Percentiles rank a stretch among this genome's conserved stretches.
Evolutionary conservation across 2,113 vertebrate genomes (phyloP).

Genomic region (Melanostigma gelatinosum): DNA sequence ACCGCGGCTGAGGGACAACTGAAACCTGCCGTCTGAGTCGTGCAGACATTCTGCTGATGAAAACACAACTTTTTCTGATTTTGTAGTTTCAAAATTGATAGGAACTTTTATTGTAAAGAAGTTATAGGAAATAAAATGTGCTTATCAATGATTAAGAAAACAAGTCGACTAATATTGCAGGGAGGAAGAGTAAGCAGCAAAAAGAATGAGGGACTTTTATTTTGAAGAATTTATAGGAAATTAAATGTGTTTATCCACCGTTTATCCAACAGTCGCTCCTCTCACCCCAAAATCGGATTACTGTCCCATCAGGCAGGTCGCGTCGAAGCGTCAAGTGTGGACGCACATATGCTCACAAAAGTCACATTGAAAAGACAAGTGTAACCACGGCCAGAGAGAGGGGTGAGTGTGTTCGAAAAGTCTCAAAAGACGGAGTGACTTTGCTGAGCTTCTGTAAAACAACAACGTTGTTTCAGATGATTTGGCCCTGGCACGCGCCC

Average conservation of each 20-base stretch:
- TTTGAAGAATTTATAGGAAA: not conserved
- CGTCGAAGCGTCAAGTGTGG: no score
- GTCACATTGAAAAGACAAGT: no score
- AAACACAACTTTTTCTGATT: no score
- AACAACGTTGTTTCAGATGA: conserved; percentile 1
- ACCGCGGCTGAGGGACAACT: not conserved
- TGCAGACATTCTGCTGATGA: not conserved
- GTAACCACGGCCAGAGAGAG: not conserved
- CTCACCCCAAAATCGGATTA: not conserved
- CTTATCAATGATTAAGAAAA: not conserved
- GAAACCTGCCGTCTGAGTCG: not conserved
- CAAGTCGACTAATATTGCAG: not conserved
- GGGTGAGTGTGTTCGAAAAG: conserved; percentile 8
- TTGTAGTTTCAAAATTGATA: no score
- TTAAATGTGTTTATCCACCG: not conserved
- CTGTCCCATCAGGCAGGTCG: no score
- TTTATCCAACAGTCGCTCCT: not conserved
- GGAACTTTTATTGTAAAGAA: not conserved
- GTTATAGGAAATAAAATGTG: not conserved
- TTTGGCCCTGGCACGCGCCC: not conserved
- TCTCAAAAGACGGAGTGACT: conserved; percentile 18
- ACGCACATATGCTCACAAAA: no score
- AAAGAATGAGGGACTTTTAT: not conserved
- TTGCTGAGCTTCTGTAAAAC: conserved; percentile 21
- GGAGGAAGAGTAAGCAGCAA: not conserved